Base-by-base conservation (phyloP, 2,113 vertebrate genomes). In the Ranitomeya variabilis region DNA sequence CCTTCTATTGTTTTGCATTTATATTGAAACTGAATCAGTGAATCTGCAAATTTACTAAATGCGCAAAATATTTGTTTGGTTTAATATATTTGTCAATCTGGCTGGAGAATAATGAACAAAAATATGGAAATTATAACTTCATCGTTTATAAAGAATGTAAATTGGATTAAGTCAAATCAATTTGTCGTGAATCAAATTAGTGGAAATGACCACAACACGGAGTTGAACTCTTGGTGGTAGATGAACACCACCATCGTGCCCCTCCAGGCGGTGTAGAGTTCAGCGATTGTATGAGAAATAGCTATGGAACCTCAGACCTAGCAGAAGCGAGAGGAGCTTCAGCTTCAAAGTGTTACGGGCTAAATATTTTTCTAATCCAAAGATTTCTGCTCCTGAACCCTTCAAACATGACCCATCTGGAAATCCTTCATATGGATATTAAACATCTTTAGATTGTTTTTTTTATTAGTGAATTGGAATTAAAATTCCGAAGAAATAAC, bases 381-480 rank as follows among this genome's bases (percentile, higher is more conserved):
- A 66, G 82, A 51, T 78, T 78, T 89, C n/a, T 80, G 77, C 77
- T 81, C 78, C 77, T 87, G 62, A 87, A 87, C 64, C 77, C 64
- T 80, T 55, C 60, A 87, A 80, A 87, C 62, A 62, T 37, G 82
- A 74, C 60, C 82, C 87, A 89, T 89, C 81, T 85, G 82, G 87
- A 89, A 89, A 79, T 23, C 73, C 74, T 89, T 89, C 73, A 55
- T 84, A 85, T 79, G 87, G 87, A 79, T 89, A 85, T 89, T 85
- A 89, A 89, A 89, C 87, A 78, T 85, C 81, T 84, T 84, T 89
- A 76, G 57, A 83, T 31, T 83, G 71, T 79, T 89, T 89, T 81
- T 89, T 89, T 62, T 89, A 89, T 89, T 89, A 85, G 87, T 69
- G 73, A 89, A 84, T 84, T 59, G 73, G 73, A 69, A 84, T 84